These are phyloP conservation scores for Sapayoa aenigma DNA, from an alignment of 2,113 vertebrate species.

Conservation along the genomic window DNA sequence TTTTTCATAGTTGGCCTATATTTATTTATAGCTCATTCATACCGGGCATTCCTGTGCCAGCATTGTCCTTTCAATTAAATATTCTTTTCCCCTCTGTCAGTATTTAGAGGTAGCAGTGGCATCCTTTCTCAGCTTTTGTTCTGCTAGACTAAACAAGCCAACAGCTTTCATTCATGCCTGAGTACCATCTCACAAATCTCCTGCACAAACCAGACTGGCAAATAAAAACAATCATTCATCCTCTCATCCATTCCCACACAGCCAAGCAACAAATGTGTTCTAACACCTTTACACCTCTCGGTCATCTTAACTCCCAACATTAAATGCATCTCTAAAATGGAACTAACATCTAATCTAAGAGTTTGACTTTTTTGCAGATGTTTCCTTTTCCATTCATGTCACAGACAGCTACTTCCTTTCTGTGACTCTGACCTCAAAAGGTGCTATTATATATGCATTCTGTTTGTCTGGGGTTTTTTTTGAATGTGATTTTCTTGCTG, in stretches of 20 bases:
- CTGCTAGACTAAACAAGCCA: slow-evolving; percentile 33
- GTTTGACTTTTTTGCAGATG: not conserved
- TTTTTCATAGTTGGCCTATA: not conserved
- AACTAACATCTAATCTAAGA: not conserved
- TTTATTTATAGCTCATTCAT: not conserved
- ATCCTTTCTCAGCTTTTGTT: slow-evolving; percentile 19
- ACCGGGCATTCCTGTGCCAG: not conserved
- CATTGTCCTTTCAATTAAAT: not conserved
- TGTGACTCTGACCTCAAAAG: not conserved
- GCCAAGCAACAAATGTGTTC: not conserved
- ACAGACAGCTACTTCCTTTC: not conserved
- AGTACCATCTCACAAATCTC: not conserved
- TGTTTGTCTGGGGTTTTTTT: rapidly evolving
- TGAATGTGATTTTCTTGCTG: not conserved
- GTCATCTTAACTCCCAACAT: rapidly evolving
- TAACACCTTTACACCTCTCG: not conserved
- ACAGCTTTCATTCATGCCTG: not conserved
- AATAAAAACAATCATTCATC: not conserved
- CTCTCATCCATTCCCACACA: not conserved
- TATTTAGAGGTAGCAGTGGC: not conserved
- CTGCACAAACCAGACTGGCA: not conserved
- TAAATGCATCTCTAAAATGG: not conserved
- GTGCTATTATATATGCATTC: not conserved
- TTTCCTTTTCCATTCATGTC: not conserved
- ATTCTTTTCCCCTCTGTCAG: not conserved